phyloP scores from a whole-genome alignment of 2,888 invertebrate species.

The Oasisia sp. region DNA sequence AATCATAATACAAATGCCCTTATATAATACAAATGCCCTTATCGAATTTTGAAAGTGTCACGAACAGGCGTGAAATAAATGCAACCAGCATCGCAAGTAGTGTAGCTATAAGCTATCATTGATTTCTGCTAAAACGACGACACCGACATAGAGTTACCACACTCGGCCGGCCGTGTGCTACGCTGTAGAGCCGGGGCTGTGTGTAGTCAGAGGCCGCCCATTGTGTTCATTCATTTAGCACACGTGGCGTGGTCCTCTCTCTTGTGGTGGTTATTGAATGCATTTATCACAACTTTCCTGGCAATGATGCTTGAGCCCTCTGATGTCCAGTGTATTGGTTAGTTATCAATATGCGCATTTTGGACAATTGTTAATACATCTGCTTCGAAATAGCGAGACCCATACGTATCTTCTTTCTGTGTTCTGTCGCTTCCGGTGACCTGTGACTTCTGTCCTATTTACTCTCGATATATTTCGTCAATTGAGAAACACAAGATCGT shows the following conservation, averaged over 20 bases:
- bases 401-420: too few species aligned
- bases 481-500: too few species aligned
- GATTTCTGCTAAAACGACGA: slow-evolving; percentile 5
- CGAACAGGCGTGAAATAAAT: not conserved
- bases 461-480: too few species aligned
- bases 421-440: too few species aligned
- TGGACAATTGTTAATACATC: too few species aligned
- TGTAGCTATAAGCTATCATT: not conserved
- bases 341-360: not conserved
- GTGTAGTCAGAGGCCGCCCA: not conserved
- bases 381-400: too few species aligned
- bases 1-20: too few species aligned
- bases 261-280: not conserved
- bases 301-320: not conserved
- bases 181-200: not conserved
- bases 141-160: not conserved
- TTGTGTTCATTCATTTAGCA: not conserved
- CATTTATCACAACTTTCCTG: not conserved
- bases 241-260: not conserved
- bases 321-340: not conserved
- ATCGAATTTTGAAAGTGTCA: not conserved
- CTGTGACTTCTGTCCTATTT: too few species aligned
- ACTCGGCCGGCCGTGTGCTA: not conserved
- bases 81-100: not conserved
- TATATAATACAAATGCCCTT: too few species aligned